Base-by-base conservation (phyloP, 2,888 invertebrate species). In the Aleiodes testaceus region DNA sequence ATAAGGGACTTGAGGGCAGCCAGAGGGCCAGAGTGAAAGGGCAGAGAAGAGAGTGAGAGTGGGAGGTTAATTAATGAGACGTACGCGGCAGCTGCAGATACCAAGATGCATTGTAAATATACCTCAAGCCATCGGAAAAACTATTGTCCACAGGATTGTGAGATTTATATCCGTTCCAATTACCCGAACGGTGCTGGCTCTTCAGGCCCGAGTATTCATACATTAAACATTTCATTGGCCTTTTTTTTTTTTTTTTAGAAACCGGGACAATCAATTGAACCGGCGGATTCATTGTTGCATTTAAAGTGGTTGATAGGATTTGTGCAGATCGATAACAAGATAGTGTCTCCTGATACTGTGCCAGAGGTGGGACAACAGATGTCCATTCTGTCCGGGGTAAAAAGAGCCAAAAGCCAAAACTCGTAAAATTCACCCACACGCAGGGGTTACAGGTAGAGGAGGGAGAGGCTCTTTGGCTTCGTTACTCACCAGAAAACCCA, bases 131-230 rank as follows among this genome's bases (percentile, higher is more conserved):
- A 68, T 74, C 74, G 79, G 84, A 84, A 85, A 84, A 84, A 84
- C 84, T 82, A 86, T 86, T 85, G 85, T 85, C 85, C 82, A 75
- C 71, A 14, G 80, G 78, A 79, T 42, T 11, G 36, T 75, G 79
- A 84, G 85, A 86, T 85, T 87, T 85, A 87, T 86, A 79, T 80
- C 77, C 81, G 82, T 81, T 80, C 85, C 85, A 86, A 86, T 87
- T 86, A 87, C 84, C 80, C 77, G 79, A 70, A 72, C 52, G 66
- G 70, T 69, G 74, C 71, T 72, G 77, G 73, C 11, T 16, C 7
- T n/a, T 26, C 36, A 36, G 36, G 9, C 11, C 36, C 2, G 36
- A 36, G 26, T 36, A 36, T 22, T 59, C 59, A 50, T 26, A 61
- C n/a, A 16, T 11, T 22, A 52, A 36, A 68, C 18, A 52, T 55